Percentiles rank a stretch among this genome's conserved stretches.
These are phyloP conservation scores for Triops cancriformis DNA, from an alignment of 1,140 invertebrate species.

Conservation along the genomic window DNA sequence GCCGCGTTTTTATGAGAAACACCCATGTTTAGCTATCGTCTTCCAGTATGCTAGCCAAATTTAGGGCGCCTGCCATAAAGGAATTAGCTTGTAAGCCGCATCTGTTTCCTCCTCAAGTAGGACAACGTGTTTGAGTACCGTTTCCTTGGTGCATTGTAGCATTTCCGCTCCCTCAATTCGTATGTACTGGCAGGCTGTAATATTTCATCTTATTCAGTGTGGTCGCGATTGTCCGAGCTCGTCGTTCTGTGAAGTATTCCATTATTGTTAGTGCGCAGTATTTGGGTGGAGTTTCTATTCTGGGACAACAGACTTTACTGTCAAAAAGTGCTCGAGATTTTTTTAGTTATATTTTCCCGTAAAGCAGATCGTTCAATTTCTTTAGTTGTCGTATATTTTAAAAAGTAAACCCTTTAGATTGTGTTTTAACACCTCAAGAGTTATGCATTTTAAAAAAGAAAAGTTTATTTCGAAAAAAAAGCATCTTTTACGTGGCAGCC, in stretches of 20 bases:
- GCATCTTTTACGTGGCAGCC: too few species aligned
- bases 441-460: too few species aligned
- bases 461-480: too few species aligned
- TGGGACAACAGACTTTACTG: neutral
- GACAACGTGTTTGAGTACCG: neutral
- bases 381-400: too few species aligned
- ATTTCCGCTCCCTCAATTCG: neutral
- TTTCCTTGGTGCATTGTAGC: neutral
- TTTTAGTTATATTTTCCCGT: neutral
- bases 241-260: neutral
- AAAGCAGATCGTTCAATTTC: neutral
- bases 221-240: neutral
- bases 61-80: neutral
- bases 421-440: too few species aligned
- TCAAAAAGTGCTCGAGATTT: neutral
- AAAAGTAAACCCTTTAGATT: too few species aligned
- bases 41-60: conserved; percentile 5
- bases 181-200: neutral
- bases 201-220: neutral
- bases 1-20: neutral
- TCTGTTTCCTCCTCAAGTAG: too few species aligned
- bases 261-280: neutral
- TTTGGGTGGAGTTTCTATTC: neutral
- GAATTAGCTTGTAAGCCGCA: neutral
- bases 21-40: neutral